Conservation (phyloP, 2,888 invertebrate genomes). For the Brachycybe producta region DNA sequence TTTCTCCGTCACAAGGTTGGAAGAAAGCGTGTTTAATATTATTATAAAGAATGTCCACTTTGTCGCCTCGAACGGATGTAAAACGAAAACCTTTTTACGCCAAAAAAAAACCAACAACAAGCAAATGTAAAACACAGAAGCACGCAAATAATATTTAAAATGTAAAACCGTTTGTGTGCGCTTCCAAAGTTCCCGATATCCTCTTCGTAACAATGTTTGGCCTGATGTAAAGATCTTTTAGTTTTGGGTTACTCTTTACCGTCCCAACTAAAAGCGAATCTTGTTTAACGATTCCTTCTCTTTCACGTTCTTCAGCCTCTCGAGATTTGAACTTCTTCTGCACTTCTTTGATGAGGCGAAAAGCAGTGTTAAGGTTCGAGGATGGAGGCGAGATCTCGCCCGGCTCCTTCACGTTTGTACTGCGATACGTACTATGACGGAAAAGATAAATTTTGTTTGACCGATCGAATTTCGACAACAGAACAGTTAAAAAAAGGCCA, state of each 20-base stretch:
- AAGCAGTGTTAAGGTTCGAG: constrained; percentile 89
- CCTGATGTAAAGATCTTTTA: constrained; percentile 93
- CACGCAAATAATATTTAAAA: no score
- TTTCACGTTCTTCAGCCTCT: constrained; percentile 96
- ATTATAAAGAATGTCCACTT: constrained; percentile 97
- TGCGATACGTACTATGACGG: constrained; percentile 63
- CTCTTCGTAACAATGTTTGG: constrained; percentile 97
- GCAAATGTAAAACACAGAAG: no score
- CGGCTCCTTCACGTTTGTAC: constrained; percentile 93
- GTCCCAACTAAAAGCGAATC: constrained; percentile 86
- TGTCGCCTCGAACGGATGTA: constrained; percentile 97
- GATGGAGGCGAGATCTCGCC: constrained; percentile 90
- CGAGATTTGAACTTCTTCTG: constrained; percentile 97
- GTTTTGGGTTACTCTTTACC: constrained; percentile 92
- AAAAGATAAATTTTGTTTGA: constrained; percentile 12
- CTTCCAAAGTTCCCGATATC: constrained; percentile 70
- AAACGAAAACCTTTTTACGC: constrained; percentile 50
- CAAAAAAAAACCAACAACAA: constrained; percentile 3
- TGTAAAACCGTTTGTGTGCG: constrained; percentile 75
- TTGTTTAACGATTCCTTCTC: constrained; percentile 95
- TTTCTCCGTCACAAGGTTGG: constrained; percentile 97
- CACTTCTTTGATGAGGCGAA: constrained; percentile 94
- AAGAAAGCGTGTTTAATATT: constrained; percentile 99
- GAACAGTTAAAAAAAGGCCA: constrained; percentile 1
- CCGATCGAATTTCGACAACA: neutral